Base-by-base conservation (phyloP, 2,797 vertebrate species). In the Heteromormyrus szaboi region DNA sequence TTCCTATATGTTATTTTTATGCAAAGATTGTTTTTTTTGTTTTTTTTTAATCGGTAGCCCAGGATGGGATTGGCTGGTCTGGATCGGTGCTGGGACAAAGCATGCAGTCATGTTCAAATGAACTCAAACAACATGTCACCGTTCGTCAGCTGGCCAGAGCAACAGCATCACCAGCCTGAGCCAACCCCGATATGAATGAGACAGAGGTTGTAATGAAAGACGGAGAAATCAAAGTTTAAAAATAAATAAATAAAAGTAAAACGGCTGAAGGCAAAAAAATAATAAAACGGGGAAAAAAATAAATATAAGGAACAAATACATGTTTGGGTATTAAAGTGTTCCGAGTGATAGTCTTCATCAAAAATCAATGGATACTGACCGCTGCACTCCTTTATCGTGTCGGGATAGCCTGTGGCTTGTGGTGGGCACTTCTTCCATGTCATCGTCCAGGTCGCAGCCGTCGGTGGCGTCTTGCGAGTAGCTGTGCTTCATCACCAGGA, bases 401-500 rank as follows among this genome's bases (percentile, higher is more conserved):
- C 98, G 97, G 93, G 98, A 97, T 89, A 99, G 97, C 95, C 98
- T 96, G 96, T 99, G 98, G 93, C 98, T 99, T 44, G 98, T 99
- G 92, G 98, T 99, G 88, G 98, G 98, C 93, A 99, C 97, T 89
- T 99, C 98, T 91, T 99, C 98, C n/a, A 99, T 95, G 94, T 99
- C 98, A 0, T 99, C 98, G 0, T 99, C 98, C 87, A 98, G 96
- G 92, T 99, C 98, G 9, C 98, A 97, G 84, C 96, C 95, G 88
- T 99, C 98, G 0, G 97, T 96, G 51, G 97, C 97, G 88, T 99
- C 98, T 92, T 99, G 98, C 1, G 98, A 98, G 94, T 99, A 99
- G 96, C 96, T 99, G 97, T 99, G 98, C 96, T 99, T 99, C 98
- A 99, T 99, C 93, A 99, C 98, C 89, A 99, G 95, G 94, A 99